Evolutionary conservation across 2,797 vertebrate species (phyloP).

Genomic region (Pseudotriccus pelzelni): DNA sequence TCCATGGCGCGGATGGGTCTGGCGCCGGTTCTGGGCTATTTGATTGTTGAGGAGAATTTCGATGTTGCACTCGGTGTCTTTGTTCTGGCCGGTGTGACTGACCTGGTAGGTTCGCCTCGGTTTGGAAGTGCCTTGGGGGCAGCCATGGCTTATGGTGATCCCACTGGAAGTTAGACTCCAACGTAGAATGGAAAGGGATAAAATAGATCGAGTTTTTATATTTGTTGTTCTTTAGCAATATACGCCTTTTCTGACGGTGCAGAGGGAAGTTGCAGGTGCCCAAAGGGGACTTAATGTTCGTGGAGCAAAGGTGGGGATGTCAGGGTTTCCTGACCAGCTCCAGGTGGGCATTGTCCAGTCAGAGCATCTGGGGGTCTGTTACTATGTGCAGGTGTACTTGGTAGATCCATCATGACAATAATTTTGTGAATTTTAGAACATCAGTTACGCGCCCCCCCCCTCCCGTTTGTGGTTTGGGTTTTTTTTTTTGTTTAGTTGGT

Average conservation of each 20-base stretch:
- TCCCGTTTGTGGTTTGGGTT: no score
- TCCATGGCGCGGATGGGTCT: constrained; percentile 91
- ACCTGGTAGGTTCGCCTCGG: constrained; percentile 81
- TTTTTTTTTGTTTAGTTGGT: no score
- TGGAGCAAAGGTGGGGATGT: background rate
- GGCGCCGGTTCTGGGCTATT: constrained; percentile 89
- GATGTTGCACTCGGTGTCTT: constrained; percentile 90
- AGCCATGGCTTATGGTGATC: accelerated
- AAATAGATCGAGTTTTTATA: accelerated
- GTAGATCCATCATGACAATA: background rate
- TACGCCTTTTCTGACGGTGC: accelerated
- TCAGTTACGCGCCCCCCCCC: background rate
- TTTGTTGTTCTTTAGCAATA: accelerated
- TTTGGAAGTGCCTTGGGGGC: background rate
- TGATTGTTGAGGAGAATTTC: constrained; percentile 92
- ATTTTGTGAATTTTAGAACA: background rate
- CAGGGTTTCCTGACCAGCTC: background rate
- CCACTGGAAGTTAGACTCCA: accelerated
- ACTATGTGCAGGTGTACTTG: accelerated
- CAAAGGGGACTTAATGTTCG: accelerated
- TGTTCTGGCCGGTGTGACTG: constrained; percentile 89
- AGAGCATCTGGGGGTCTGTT: no score
- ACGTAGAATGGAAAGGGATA: accelerated
- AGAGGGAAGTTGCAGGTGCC: background rate
- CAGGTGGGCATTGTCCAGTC: background rate